Conservation (phyloP, 2,113 vertebrate genomes). For the Pyrgilauda ruficollis region DNA sequence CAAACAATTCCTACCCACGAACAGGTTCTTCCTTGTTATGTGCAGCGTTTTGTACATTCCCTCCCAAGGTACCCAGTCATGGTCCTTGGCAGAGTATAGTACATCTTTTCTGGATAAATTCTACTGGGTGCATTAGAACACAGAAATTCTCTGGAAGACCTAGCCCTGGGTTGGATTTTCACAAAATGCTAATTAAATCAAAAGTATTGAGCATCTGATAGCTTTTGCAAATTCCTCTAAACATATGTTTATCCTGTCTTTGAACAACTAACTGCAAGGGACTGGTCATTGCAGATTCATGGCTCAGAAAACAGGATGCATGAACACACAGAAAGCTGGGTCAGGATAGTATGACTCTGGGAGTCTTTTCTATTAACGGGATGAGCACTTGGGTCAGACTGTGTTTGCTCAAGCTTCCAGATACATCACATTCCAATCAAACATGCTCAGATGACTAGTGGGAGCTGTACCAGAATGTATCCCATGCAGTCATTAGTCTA, state of each 20-base stretch:
- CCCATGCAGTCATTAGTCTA: neutral
- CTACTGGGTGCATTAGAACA: neutral
- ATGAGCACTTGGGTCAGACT: neutral
- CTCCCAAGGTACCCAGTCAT: neutral
- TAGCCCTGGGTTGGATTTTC: neutral
- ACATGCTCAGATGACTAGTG: neutral
- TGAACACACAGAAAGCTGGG: neutral
- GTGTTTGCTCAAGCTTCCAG: neutral
- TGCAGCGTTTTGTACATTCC: neutral
- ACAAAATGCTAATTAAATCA: neutral
- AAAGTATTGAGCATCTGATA: neutral
- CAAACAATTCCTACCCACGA: neutral
- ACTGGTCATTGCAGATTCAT: neutral
- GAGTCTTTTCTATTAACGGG: neutral
- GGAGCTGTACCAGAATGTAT: neutral
- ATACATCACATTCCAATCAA: neutral
- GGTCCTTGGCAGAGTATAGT: rapidly evolving
- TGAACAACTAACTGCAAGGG: neutral
- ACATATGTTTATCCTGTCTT: neutral
- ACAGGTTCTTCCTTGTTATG: neutral
- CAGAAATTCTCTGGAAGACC: neutral
- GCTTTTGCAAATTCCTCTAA: neutral
- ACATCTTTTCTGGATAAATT: neutral
- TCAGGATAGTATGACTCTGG: neutral
- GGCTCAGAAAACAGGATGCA: neutral